Evolutionary conservation across 2,888 invertebrate genomes (phyloP), one percentile per base, ranked within the genome.

Genomic region (Acronicta alni): DNA sequence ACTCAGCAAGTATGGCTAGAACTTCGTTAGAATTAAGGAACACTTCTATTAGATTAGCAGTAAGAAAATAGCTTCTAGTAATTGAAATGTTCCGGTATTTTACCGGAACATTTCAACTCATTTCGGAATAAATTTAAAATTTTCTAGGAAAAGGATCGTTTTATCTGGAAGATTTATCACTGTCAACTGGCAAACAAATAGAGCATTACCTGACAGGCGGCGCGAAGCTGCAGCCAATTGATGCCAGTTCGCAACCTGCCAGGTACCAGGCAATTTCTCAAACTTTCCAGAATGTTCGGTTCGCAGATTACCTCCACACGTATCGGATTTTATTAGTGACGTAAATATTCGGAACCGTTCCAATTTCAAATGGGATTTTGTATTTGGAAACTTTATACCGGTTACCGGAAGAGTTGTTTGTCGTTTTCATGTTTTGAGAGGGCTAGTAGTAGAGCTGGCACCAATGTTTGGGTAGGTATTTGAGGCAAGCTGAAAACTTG

Each of bases 31-130:
- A 30, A 30, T 10, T 12, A 4, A 12, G 30, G 3, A 39, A 15
- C 39, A 44, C 52, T 41, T 41, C 52, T 49, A 38, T 55, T 35
- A 39, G 49, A 37, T 64, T 39, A 41, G 20, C 18, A 17, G 16
- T 15, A 30, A 10, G 41, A 57, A 69, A 69, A 69, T 42, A 49
- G 54, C 18, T 56, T 48, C n/a, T 39, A 47, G 55, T 63, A 63
- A 75, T 63, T 51, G 56, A 63, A 67, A 63, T 20, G 57, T 60
- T 60, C 47, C 46, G 64, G 59, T 75, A 62, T n/a, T n/a, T n/a
- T n/a, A n/a, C n/a, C n/a, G n/a, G n/a, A 54, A 68, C 48, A n/a
- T 23, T 48, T 55, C 32, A 41, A 37, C 32, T 39, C 7, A 49
- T 7, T 37, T 37, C 20, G 20, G 35, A 70, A 72, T 52, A 52